Percentiles rank a stretch among this genome's conserved stretches.
Evolutionary conservation across 2,888 invertebrate genomes (phyloP).

Genomic region (Eristalis pertinax): DNA sequence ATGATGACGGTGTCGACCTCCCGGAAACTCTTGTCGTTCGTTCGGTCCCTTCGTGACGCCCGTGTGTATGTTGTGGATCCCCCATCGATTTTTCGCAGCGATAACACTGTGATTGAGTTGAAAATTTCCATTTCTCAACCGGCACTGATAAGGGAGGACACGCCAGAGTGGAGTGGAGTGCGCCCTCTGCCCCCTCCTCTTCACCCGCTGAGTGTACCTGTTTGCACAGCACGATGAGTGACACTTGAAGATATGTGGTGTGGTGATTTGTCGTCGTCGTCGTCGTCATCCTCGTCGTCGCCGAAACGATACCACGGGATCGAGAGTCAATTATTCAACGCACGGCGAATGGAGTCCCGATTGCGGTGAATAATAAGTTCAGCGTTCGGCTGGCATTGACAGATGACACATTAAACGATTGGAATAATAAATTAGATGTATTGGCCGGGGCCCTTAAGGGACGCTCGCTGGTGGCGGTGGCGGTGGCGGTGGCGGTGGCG

Average conservation of each 20-base stretch:
- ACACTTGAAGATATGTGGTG: slow-evolving; percentile 64
- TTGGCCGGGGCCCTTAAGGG: slow-evolving; percentile 20
- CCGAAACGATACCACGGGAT: slow-evolving; percentile 22
- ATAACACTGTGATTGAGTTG: slow-evolving; percentile 68
- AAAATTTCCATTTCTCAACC: slow-evolving; percentile 50
- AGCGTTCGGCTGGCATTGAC: slow-evolving; percentile 65
- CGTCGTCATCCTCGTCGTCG: slow-evolving; percentile 1
- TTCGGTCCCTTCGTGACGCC: slow-evolving; percentile 33
- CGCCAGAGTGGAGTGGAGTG: slow-evolving; percentile 16
- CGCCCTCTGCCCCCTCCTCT: too few species aligned
- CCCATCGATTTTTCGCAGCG: slow-evolving; percentile 66
- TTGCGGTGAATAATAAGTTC: slow-evolving; percentile 72
- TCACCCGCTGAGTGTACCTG: slow-evolving; percentile 23
- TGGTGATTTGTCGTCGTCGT: slow-evolving; percentile 64
- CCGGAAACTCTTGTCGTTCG: slow-evolving; percentile 63
- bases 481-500: not conserved
- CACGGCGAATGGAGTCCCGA: slow-evolving; percentile 66
- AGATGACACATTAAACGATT: slow-evolving; percentile 70
- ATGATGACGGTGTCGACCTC: slow-evolving; percentile 72
- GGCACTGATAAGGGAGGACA: slow-evolving; percentile 51
- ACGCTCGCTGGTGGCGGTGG: not conserved
- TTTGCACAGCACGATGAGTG: slow-evolving; percentile 46
- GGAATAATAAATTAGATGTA: slow-evolving; percentile 70
- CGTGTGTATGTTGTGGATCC: slow-evolving; percentile 40
- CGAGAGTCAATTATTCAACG: slow-evolving; percentile 69